Base-by-base conservation (phyloP, 2,113 vertebrate species). In the Callopanchax toddi region DNA sequence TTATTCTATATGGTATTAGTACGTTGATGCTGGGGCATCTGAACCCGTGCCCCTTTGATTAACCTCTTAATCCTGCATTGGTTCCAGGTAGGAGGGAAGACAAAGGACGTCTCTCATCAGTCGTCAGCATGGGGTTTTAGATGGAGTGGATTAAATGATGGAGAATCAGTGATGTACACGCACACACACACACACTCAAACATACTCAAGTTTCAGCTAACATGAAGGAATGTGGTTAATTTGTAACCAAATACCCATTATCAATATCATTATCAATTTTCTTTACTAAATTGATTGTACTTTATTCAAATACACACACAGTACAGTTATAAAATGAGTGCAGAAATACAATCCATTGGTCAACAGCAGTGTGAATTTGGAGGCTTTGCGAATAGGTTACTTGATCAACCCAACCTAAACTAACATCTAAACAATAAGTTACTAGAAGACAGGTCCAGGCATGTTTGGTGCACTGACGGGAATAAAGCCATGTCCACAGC, bases 91-190 rank as follows among this genome's bases (percentile, higher is more conserved):
- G 20, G 49, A 60, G 44, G 5, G 2, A 46, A 56, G 22, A 74
- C 60, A 5, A 68, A 67, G 40, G 29, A 63, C 17, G 8, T 86
- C 79, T 36, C n/a, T 81, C 83, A 67, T 39, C 69, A 40, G 46
- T 5, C 16, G 39, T 76, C 64, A 62, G 54, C 61, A 10, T 13
- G 15, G 57, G 55, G 63, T 74, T 74, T 74, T 67, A 70, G 43
- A 43, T 43, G 43, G 18, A 39, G 11, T n/a, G n/a, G n/a, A n/a
- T n/a, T n/a, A n/a, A n/a, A n/a, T n/a, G n/a, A n/a, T n/a, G n/a
- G n/a, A n/a, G n/a, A n/a, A n/a, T n/a, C n/a, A n/a, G n/a, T n/a
- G n/a, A n/a, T n/a, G n/a, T n/a, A n/a, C n/a, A n/a, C n/a, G n/a
- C n/a, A n/a, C n/a, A n/a, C 25, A n/a, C 21, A 17, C 11, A 21